Evolutionary conservation across 2,113 vertebrate species (phyloP).

Genomic region (Oncorhynchus gorbuscha): DNA sequence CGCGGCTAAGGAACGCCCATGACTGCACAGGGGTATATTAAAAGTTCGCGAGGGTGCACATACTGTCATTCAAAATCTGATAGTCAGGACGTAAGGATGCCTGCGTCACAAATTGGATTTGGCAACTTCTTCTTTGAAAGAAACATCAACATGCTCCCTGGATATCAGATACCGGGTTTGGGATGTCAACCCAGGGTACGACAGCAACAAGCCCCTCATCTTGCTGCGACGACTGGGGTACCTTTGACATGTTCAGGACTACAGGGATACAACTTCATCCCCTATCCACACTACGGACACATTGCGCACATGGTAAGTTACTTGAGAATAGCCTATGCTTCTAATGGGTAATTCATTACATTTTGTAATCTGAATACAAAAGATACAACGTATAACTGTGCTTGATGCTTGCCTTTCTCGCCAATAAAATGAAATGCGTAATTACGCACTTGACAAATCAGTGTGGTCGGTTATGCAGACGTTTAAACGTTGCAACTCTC

Average conservation of each 20-base stretch:
- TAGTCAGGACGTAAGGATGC: conserved; percentile 64
- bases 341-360: not conserved
- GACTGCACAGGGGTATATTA: conserved; percentile 59
- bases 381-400: not conserved
- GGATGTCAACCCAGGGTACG: conserved; percentile 60
- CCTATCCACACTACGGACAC: conserved; percentile 71
- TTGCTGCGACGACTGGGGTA: conserved; percentile 68
- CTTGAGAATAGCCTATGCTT: not conserved
- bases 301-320: conserved; percentile 71
- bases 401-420: not conserved
- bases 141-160: conserved; percentile 62
- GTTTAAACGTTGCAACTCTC: not conserved
- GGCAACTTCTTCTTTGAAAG: conserved; percentile 74
- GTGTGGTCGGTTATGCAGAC: not conserved
- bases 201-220: conserved; percentile 66
- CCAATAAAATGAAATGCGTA: conserved; percentile 18
- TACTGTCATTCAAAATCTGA: conserved; percentile 32
- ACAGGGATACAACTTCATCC: conserved; percentile 76
- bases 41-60: conserved; percentile 4
- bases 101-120: conserved; percentile 75
- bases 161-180: conserved; percentile 71
- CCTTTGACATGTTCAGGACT: conserved; percentile 72
- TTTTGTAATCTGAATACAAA: not conserved
- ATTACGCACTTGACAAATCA: conserved; percentile 28
- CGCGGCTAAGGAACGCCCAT: conserved; percentile 32